Evolutionary conservation across 1,140 invertebrate species (phyloP).

Genomic region (Spodoptera litura): DNA sequence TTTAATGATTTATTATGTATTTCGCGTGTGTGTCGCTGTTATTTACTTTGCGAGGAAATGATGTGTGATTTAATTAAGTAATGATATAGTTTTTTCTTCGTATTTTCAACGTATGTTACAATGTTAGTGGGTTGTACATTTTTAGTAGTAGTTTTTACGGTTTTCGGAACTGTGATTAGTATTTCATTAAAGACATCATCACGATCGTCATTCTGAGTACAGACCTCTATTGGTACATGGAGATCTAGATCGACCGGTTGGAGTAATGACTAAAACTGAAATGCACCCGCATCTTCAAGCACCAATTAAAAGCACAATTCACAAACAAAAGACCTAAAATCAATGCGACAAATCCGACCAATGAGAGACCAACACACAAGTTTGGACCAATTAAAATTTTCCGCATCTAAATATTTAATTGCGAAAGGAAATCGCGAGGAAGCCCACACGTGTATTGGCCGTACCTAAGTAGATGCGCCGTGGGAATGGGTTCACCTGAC

Average conservation of each 20-base stretch:
- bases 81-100: too few relatives aligned
- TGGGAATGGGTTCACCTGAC: neutral
- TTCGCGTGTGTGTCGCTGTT: neutral
- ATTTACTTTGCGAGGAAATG: neutral
- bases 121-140: too few relatives aligned
- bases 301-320: too few relatives aligned
- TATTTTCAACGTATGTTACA: too few relatives aligned
- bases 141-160: too few relatives aligned
- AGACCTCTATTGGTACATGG: too few relatives aligned
- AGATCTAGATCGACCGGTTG: too few relatives aligned
- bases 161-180: too few relatives aligned
- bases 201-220: too few relatives aligned
- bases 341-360: neutral
- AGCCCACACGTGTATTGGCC: neutral
- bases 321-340: neutral
- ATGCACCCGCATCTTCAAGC: too few relatives aligned
- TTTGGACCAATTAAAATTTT: neutral
- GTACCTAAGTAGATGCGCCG: neutral
- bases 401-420: slow-evolving; percentile 24
- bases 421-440: slow-evolving; percentile 17
- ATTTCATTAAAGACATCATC: too few relatives aligned
- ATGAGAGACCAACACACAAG: neutral
- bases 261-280: too few relatives aligned
- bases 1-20: slow-evolving; percentile 11
- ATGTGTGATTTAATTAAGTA: neutral